A percentile compares a stretch with the other conserved stretches of the same genome.
These are phyloP conservation scores for Stegostoma tigrinum DNA, from an alignment of 2,113 vertebrate species.

Conservation along the genomic window DNA sequence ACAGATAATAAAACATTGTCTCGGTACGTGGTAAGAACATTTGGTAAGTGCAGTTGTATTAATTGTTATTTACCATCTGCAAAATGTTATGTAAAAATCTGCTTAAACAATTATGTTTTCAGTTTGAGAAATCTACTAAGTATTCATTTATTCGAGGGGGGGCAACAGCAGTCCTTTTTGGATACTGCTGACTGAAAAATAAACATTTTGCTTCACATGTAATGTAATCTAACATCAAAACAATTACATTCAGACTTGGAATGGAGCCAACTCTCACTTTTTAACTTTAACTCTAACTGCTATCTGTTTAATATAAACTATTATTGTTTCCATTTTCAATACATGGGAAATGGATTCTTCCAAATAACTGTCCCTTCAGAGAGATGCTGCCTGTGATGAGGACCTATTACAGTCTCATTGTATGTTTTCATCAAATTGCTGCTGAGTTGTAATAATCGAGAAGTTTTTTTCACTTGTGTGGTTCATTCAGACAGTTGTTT, in stretches of 20 bases:
- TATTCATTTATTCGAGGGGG: neutral
- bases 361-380: neutral
- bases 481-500: neutral
- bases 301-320: conserved; percentile 15
- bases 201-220: neutral
- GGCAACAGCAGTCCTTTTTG: neutral
- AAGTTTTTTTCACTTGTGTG: neutral
- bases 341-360: neutral
- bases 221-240: neutral
- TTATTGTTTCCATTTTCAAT: neutral
- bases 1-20: neutral
- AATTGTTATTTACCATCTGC: neutral
- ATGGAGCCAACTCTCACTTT: neutral
- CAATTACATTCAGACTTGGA: neutral
- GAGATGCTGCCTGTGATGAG: neutral
- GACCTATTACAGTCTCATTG: neutral
- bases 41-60: neutral
- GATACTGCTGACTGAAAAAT: neutral
- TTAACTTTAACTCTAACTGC: neutral
- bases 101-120: neutral
- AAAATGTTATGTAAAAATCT: neutral
- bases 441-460: neutral
- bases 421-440: neutral
- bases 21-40: neutral
- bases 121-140: neutral